Evolutionary conservation across 2,797 vertebrate species (phyloP).

Genomic region (Toxotes lorentzi): DNA sequence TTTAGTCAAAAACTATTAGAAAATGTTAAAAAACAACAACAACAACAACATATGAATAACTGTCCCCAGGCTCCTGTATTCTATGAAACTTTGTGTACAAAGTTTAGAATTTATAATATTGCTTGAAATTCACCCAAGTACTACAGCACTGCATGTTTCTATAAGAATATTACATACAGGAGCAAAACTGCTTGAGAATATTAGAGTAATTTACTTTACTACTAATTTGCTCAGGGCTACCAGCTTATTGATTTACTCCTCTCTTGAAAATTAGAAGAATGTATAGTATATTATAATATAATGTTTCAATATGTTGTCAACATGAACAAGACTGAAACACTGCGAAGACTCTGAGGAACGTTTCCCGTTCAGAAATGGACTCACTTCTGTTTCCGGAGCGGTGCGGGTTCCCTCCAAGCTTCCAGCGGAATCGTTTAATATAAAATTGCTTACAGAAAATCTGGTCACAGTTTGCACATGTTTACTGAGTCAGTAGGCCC

Average conservation of each 20-base stretch:
- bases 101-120: no score
- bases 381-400: neutral
- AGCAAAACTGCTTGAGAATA: neutral
- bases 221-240: neutral
- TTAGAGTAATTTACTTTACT: neutral
- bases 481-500: neutral
- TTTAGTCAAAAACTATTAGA: no score
- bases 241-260: constrained; percentile 15
- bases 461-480: neutral
- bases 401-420: neutral
- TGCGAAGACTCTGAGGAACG: neutral
- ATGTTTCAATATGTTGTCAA: constrained; percentile 3
- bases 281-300: no score
- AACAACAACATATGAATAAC: no score
- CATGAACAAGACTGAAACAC: neutral
- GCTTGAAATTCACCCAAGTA: no score
- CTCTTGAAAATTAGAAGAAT: constrained; percentile 26
- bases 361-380: neutral
- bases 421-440: neutral
- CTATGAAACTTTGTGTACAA: no score
- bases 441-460: neutral
- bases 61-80: no score
- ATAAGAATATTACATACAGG: neutral
- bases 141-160: neutral
- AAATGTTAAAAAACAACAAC: no score